Percentiles rank a stretch among this genome's conserved stretches.
These are phyloP conservation scores for Drosophila lacteicornis DNA, from an alignment of 1,140 invertebrate species.

Conservation along the genomic window DNA sequence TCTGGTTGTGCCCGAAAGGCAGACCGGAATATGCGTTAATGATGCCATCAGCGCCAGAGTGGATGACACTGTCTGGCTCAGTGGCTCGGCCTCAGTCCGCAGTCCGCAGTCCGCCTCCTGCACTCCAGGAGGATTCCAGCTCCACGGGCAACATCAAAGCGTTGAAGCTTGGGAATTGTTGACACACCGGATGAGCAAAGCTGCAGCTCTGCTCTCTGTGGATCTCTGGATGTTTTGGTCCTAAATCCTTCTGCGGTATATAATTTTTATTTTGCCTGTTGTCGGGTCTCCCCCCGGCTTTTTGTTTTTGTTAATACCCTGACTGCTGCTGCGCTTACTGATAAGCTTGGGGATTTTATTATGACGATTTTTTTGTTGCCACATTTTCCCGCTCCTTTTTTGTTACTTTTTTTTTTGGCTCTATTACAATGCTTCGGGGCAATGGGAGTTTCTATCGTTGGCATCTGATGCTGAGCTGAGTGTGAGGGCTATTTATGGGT, in stretches of 20 bases:
- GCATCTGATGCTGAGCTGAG: slow-evolving; percentile 4
- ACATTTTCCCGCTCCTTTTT: slow-evolving; percentile 31
- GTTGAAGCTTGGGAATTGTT: slow-evolving; percentile 84
- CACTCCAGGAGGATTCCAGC: background rate
- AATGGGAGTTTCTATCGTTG: slow-evolving; percentile 23
- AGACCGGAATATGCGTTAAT: slow-evolving; percentile 75
- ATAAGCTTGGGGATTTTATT: slow-evolving; percentile 80
- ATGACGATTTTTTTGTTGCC: slow-evolving; percentile 57
- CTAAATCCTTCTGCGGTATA: slow-evolving; percentile 41
- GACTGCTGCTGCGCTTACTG: slow-evolving; percentile 67
- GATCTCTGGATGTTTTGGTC: slow-evolving; percentile 6
- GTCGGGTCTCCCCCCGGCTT: slow-evolving; percentile 8
- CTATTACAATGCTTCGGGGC: slow-evolving; percentile 38
- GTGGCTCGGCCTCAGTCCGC: slow-evolving; percentile 61
- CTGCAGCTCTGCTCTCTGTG: slow-evolving; percentile 26
- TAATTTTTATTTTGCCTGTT: slow-evolving; percentile 26
- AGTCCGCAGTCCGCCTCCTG: slow-evolving; percentile 30
- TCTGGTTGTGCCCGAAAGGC: slow-evolving; percentile 60
- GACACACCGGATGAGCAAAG: slow-evolving; percentile 81
- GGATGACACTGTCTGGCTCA: slow-evolving; percentile 79
- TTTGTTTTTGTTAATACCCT: slow-evolving; percentile 62
- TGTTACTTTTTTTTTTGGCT: slow-evolving; percentile 36
- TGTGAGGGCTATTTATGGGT: slow-evolving; percentile 31
- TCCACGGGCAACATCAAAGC: slow-evolving; percentile 73
- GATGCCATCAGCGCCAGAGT: slow-evolving; percentile 73